Evolutionary conservation across 2,888 invertebrate genomes (phyloP).

Genomic region (Ectemnius continuus): DNA sequence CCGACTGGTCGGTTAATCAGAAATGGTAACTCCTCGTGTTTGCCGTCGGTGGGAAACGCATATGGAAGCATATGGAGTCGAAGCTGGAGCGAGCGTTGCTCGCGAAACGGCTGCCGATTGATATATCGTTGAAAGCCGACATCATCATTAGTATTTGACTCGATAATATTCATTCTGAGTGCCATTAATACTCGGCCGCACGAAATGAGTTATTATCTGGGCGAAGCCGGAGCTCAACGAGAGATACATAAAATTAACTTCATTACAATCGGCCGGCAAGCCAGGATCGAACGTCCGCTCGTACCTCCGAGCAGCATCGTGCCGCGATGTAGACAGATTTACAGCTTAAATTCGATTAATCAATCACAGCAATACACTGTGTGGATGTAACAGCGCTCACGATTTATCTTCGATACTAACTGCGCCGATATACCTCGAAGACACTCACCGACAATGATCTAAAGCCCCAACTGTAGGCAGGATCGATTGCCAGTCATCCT

Average conservation of each 20-base stretch:
- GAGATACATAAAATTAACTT: slow-evolving; percentile 29
- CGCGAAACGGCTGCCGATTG: slow-evolving; percentile 29
- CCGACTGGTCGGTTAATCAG: slow-evolving; percentile 3
- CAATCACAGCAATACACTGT: too few species aligned
- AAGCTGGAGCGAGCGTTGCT: too few species aligned
- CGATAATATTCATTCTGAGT: slow-evolving; percentile 40
- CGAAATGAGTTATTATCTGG: slow-evolving; percentile 35
- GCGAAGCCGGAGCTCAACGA: not conserved
- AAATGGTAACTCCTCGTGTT: slow-evolving; percentile 25
- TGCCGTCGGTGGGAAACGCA: slow-evolving; percentile 18
- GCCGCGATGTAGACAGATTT: too few species aligned
- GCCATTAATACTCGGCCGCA: slow-evolving; percentile 20
- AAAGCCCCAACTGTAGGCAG: too few species aligned
- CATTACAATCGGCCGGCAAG: slow-evolving; percentile 7
- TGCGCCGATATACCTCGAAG: too few species aligned
- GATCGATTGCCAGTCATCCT: too few species aligned
- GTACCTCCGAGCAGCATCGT: too few species aligned
- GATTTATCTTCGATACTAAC: too few species aligned
- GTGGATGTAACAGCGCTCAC: too few species aligned
- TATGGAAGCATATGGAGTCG: slow-evolving; percentile 6
- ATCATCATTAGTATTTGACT: slow-evolving; percentile 44
- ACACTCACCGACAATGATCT: too few species aligned
- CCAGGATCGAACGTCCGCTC: too few species aligned
- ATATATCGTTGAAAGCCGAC: slow-evolving; percentile 46
- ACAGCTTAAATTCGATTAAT: too few species aligned